These are phyloP conservation scores for Dione vanillae DNA, from an alignment of 2,888 invertebrate species.

Conservation along the genomic window DNA sequence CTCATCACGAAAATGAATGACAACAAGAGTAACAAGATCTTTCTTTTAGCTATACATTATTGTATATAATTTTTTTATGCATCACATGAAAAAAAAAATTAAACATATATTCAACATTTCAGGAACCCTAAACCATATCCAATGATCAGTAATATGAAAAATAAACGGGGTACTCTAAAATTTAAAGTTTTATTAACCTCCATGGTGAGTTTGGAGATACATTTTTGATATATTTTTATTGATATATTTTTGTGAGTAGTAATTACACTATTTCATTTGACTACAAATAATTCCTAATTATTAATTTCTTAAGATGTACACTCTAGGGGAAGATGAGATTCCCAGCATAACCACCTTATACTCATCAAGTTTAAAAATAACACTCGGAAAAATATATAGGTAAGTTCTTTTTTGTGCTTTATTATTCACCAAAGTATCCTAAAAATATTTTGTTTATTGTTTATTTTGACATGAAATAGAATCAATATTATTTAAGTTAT, in stretches of 20 bases:
- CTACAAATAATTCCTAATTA: not conserved
- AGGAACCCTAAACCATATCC: conserved; percentile 69
- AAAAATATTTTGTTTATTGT: not conserved
- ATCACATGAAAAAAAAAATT: too few relatives aligned
- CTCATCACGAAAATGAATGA: too few relatives aligned
- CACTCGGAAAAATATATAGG: conserved; percentile 64
- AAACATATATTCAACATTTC: conserved; percentile 44
- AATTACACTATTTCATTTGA: not conserved
- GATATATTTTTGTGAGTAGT: not conserved
- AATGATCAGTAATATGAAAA: conserved; percentile 81
- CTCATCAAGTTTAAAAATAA: conserved; percentile 84
- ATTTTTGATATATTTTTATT: too few relatives aligned
- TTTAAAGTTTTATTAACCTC: conserved; percentile 75
- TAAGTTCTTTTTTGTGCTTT: conserved; percentile 46
- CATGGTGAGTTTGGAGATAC: conserved; percentile 67
- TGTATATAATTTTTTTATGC: too few relatives aligned
- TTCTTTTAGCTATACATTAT: too few relatives aligned
- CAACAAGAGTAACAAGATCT: too few relatives aligned
- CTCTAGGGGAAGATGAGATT: conserved; percentile 87
- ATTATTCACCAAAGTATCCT: not conserved
- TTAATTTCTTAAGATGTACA: conserved; percentile 79
- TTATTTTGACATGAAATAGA: too few relatives aligned
- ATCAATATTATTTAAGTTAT: too few relatives aligned
- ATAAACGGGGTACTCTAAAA: conserved; percentile 77
- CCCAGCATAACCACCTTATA: conserved; percentile 87